Percentiles rank a stretch among this genome's conserved stretches.
phyloP scores from a whole-genome alignment of 2,888 invertebrate species.

The Leptura quadrifasciata region DNA sequence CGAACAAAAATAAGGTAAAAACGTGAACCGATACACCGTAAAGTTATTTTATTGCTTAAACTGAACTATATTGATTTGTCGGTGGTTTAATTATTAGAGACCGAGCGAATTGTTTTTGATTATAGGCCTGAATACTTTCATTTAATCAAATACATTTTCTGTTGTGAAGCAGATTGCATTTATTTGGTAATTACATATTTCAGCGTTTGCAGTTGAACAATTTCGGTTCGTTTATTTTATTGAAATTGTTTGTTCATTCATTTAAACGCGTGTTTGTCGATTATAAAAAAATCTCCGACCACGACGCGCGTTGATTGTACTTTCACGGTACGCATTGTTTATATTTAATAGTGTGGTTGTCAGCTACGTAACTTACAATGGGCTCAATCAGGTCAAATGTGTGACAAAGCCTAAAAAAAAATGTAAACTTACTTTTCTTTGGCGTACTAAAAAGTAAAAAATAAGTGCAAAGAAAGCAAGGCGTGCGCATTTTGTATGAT shows the following conservation, averaged over 20 bases:
- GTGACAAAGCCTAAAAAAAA: too few species aligned
- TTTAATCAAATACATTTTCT: conserved; percentile 9
- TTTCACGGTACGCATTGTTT: not conserved
- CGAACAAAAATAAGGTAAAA: not conserved
- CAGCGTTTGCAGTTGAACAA: not conserved
- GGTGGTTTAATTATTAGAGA: conserved; percentile 2
- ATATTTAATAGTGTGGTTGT: not conserved
- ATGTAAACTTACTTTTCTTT: too few species aligned
- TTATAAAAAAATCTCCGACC: too few species aligned
- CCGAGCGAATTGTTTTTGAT: conserved; percentile 5
- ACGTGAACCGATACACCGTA: not conserved
- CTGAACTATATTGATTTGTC: conserved; percentile 22
- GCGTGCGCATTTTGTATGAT: too few species aligned
- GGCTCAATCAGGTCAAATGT: not conserved
- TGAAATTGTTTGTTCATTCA: not conserved
- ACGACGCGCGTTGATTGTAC: too few species aligned
- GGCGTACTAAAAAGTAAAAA: too few species aligned
- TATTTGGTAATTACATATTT: not conserved
- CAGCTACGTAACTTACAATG: not conserved
- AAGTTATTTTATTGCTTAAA: conserved; percentile 29
- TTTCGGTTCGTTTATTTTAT: not conserved
- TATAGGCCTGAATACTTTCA: conserved; percentile 20
- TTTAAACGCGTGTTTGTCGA: too few species aligned
- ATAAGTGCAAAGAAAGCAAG: too few species aligned
- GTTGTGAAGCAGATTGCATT: not conserved